phyloP scores from a whole-genome alignment of 2,797 vertebrate genomes.

The Liasis olivaceus region DNA sequence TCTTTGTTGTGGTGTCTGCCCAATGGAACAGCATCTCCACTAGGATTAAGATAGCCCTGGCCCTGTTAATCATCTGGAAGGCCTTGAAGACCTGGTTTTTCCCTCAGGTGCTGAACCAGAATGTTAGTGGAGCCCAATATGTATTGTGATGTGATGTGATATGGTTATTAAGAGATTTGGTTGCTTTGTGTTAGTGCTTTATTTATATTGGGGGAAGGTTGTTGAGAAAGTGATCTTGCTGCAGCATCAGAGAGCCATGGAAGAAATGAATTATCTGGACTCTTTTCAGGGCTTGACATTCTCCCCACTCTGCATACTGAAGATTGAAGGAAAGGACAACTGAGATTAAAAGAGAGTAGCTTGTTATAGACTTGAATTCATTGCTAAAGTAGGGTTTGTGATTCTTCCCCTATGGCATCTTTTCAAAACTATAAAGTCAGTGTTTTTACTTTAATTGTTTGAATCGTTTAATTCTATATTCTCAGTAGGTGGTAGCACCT shows the following conservation, averaged over 20 bases:
- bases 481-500: neutral
- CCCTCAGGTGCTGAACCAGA: neutral
- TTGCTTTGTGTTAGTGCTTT: neutral
- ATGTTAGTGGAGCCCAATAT: neutral
- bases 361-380: neutral
- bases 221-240: neutral
- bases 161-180: neutral
- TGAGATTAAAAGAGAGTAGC: neutral
- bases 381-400: neutral
- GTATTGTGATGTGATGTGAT: neutral
- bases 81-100: neutral
- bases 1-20: neutral
- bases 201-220: neutral
- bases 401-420: neutral
- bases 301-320: neutral
- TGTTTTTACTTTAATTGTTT: neutral
- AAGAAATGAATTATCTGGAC: neutral
- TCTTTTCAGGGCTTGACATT: neutral
- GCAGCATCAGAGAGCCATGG: neutral
- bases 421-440: neutral
- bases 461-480: neutral
- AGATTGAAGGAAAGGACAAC: neutral
- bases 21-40: neutral
- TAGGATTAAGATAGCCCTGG: neutral
- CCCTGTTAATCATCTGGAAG: neutral